Evolutionary conservation across 2,113 vertebrate species (phyloP).

Genomic region (Poecile atricapillus): DNA sequence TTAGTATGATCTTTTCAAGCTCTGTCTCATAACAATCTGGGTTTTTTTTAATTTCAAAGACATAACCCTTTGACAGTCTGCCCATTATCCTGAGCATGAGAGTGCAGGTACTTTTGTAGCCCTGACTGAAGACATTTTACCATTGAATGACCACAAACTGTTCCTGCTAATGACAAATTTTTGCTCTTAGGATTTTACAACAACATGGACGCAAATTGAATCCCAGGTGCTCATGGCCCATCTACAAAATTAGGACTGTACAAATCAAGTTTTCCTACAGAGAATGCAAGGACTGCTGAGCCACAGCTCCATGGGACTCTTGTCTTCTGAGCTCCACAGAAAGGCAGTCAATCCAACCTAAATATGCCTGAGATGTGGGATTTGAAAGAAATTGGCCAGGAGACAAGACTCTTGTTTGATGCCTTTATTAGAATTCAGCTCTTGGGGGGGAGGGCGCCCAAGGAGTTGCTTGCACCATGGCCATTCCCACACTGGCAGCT

Average conservation of each 20-base stretch:
- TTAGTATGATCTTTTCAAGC: neutral
- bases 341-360: neutral
- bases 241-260: neutral
- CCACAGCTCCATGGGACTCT: too few relatives aligned
- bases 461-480: too few relatives aligned
- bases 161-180: neutral
- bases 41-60: neutral
- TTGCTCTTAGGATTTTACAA: neutral
- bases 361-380: neutral
- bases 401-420: too few relatives aligned
- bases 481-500: too few relatives aligned
- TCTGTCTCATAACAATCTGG: rapidly evolving
- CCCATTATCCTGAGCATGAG: neutral
- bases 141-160: neutral
- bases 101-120: neutral
- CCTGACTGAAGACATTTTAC: neutral
- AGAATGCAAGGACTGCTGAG: neutral
- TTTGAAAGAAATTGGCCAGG: too few relatives aligned
- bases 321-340: neutral
- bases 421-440: too few relatives aligned
- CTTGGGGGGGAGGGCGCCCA: too few relatives aligned
- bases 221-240: neutral
- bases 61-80: neutral
- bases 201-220: neutral
- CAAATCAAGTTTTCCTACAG: neutral